Evolutionary conservation across 2,797 vertebrate genomes (phyloP).

Genomic region (Siniperca obscura): DNA sequence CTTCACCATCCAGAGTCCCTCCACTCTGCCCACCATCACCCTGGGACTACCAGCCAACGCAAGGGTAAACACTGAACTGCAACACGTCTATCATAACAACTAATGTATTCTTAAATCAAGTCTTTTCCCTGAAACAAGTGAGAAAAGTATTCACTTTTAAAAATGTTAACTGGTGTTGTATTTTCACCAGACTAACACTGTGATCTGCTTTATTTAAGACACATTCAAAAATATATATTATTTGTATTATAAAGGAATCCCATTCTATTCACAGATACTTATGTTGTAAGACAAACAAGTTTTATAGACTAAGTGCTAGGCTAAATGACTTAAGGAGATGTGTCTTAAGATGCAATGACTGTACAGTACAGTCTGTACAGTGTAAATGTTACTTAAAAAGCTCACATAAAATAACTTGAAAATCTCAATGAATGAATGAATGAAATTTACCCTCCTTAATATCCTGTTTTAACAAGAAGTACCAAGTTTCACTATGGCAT

Average conservation of each 20-base stretch:
- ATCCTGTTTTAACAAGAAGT: constrained; percentile 25
- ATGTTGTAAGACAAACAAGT: too few relatives aligned
- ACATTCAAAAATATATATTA: background rate
- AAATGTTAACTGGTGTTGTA: background rate
- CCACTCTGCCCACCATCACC: constrained; percentile 92
- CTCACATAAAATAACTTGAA: background rate
- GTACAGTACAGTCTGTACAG: background rate
- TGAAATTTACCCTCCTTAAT: background rate
- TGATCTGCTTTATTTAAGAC: background rate
- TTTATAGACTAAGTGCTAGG: background rate
- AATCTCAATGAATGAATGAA: constrained; percentile 11
- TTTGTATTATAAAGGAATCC: background rate
- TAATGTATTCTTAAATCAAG: background rate
- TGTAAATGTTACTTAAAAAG: background rate
- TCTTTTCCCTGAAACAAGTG: background rate
- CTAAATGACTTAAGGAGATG: background rate
- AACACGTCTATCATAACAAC: background rate
- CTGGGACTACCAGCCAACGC: constrained; percentile 91
- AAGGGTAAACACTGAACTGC: constrained; percentile 83
- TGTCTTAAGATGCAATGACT: background rate
- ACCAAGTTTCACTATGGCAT: constrained; percentile 6
- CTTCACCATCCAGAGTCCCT: constrained; percentile 86
- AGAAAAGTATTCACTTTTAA: background rate
- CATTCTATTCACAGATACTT: background rate
- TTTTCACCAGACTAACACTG: background rate